Conservation (phyloP, 2,888 invertebrate species). For the Xestia xanthographa region DNA sequence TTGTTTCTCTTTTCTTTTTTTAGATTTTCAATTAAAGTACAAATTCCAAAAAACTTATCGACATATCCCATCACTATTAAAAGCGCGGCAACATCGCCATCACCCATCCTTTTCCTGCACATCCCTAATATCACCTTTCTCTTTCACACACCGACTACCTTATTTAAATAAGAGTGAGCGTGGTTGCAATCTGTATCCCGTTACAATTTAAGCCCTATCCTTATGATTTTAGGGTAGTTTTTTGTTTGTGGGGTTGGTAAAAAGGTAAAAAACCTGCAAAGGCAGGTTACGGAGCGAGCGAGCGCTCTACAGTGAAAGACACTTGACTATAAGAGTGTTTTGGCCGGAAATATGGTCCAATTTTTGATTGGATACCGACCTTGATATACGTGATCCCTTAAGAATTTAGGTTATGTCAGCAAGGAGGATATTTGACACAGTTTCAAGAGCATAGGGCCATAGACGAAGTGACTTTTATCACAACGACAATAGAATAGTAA, state of each 20-base stretch:
- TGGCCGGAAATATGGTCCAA: slow-evolving; percentile 84
- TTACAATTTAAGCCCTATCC: slow-evolving; percentile 75
- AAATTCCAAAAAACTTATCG: slow-evolving; percentile 64
- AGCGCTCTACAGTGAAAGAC: slow-evolving; percentile 80
- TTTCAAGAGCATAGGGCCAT: background rate
- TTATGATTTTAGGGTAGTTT: slow-evolving; percentile 71
- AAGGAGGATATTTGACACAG: slow-evolving; percentile 31
- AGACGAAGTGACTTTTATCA: background rate
- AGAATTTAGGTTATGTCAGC: slow-evolving; percentile 59
- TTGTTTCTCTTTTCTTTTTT: background rate
- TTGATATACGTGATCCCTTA: slow-evolving; percentile 67
- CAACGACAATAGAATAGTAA: background rate
- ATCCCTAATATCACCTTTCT: slow-evolving; percentile 77
- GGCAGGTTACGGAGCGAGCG: slow-evolving; percentile 81
- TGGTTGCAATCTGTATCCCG: slow-evolving; percentile 72
- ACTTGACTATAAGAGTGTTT: slow-evolving; percentile 82
- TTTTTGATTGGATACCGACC: slow-evolving; percentile 76
- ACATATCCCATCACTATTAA: slow-evolving; percentile 78
- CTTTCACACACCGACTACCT: slow-evolving; percentile 86
- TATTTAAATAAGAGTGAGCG: slow-evolving; percentile 89
- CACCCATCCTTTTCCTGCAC: slow-evolving; percentile 78
- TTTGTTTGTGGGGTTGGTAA: slow-evolving; percentile 64
- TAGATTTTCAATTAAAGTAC: slow-evolving; percentile 26
- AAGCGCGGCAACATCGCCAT: slow-evolving; percentile 85
- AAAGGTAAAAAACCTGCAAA: slow-evolving; percentile 81